phyloP scores from a whole-genome alignment of 2,888 invertebrate genomes.

The Clivina fossor region DNA sequence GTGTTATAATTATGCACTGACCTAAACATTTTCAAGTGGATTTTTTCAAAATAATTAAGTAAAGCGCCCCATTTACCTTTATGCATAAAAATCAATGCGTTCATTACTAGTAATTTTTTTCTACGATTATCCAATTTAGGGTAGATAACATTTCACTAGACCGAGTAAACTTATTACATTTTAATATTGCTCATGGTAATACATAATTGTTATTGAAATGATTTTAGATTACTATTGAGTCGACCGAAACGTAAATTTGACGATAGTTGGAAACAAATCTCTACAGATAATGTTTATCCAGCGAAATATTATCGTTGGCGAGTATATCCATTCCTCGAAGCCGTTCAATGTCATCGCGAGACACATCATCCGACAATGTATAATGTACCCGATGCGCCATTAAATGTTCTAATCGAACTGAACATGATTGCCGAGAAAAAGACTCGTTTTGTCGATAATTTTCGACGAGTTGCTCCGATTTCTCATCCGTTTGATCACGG shows the following conservation, averaged over 20 bases:
- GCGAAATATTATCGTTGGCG: constrained; percentile 60
- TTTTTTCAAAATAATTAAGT: no score
- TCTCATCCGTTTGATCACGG: constrained; percentile 72
- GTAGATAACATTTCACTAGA: no score
- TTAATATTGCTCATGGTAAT: no score
- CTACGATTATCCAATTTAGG: no score
- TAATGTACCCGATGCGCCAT: constrained; percentile 70
- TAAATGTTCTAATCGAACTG: constrained; percentile 73
- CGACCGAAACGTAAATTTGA: constrained; percentile 60
- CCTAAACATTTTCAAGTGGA: no score
- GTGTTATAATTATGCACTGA: no score
- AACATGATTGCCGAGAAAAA: constrained; percentile 76
- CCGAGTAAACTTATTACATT: constrained; percentile 11
- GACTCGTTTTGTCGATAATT: constrained; percentile 70
- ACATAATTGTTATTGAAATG: constrained; percentile 23
- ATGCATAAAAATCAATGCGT: no score
- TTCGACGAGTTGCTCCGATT: constrained; percentile 65
- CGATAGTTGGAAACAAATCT: constrained; percentile 59
- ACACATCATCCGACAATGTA: constrained; percentile 81
- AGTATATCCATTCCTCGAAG: constrained; percentile 71
- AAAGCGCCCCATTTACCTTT: no score
- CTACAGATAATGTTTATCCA: constrained; percentile 68
- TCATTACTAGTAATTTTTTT: no score
- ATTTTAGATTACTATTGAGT: constrained; percentile 51
- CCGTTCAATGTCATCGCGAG: constrained; percentile 76